These are phyloP conservation scores for Bruchidius siliquastri DNA, from an alignment of 2,888 invertebrate genomes.

Conservation along the genomic window DNA sequence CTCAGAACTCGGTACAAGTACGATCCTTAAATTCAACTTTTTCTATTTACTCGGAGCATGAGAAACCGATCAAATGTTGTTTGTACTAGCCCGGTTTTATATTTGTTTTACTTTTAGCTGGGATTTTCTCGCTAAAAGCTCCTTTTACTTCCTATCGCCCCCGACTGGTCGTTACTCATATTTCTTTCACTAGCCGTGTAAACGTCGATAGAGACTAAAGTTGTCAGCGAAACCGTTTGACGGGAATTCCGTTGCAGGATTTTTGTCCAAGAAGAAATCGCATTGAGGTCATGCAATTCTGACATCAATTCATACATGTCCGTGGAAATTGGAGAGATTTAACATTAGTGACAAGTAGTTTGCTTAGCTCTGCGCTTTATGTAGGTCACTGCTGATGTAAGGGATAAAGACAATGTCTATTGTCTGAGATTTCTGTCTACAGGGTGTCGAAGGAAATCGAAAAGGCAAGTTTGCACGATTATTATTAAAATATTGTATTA, in stretches of 20 bases:
- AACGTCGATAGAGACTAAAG: background rate
- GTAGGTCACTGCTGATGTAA: background rate
- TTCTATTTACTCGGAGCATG: slow-evolving; percentile 9
- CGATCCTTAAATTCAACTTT: background rate
- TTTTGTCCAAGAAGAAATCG: background rate
- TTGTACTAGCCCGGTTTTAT: slow-evolving; percentile 22
- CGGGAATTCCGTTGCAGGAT: background rate
- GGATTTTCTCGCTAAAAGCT: slow-evolving; percentile 12
- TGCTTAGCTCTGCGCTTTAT: background rate
- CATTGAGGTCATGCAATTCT: background rate
- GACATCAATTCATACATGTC: background rate
- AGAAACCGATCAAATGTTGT: slow-evolving; percentile 27
- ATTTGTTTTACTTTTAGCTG: slow-evolving; percentile 16
- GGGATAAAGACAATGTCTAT: background rate
- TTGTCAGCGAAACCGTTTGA: background rate
- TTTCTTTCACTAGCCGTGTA: background rate
- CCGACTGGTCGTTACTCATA: background rate
- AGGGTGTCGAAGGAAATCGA: no score
- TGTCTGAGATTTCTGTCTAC: background rate
- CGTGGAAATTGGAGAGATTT: background rate
- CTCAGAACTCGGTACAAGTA: background rate
- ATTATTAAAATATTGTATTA: no score
- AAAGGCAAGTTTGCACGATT: no score
- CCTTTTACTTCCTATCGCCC: background rate
- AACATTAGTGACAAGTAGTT: background rate